These are phyloP conservation scores for Ctenomys sociabilis DNA, from an alignment of 2,113 vertebrate species.

Conservation along the genomic window DNA sequence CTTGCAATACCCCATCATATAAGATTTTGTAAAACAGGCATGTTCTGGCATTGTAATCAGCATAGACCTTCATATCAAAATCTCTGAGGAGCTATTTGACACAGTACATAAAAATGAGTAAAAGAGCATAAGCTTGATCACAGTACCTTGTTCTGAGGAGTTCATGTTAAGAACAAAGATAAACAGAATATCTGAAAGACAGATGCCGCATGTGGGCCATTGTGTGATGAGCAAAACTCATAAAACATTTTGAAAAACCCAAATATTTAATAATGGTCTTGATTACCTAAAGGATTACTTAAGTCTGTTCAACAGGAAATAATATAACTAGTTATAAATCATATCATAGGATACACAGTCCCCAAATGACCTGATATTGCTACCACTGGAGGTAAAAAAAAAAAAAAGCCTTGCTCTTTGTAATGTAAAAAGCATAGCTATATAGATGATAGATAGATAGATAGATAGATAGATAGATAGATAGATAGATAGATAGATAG, in stretches of 20 bases:
- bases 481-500: background rate
- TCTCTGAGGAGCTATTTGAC: background rate
- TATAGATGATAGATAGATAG: too few species aligned
- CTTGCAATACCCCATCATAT: background rate
- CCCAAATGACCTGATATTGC: background rate
- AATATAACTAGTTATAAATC: background rate
- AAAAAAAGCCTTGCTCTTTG: background rate
- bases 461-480: too few species aligned
- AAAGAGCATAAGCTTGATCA: background rate
- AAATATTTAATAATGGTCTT: background rate
- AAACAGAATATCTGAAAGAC: background rate
- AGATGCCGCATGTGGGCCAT: background rate
- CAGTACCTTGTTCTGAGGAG: background rate
- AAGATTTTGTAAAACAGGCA: background rate
- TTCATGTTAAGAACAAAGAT: background rate
- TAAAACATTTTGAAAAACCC: background rate
- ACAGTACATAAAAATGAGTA: background rate
- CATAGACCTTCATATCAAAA: background rate
- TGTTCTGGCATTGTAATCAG: background rate
- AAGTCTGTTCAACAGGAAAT: background rate
- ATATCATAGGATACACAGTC: background rate
- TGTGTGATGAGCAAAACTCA: background rate
- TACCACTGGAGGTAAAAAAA: background rate
- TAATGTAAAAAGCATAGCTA: background rate
- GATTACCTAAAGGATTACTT: background rate